These are phyloP conservation scores for Anguilla rostrata DNA, from an alignment of 2,113 vertebrate species.

Conservation along the genomic window DNA sequence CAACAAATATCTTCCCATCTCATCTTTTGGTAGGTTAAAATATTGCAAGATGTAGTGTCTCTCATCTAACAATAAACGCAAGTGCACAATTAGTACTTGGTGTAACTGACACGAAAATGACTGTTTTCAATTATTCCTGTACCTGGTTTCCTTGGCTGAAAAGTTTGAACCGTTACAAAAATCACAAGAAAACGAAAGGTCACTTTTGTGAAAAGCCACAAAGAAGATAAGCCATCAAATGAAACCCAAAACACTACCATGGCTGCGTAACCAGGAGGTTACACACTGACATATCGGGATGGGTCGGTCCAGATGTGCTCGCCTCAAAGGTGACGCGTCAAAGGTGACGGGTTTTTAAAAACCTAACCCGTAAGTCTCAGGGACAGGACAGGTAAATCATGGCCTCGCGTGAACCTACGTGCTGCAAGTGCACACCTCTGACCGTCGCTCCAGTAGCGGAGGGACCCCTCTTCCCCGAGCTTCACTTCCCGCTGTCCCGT, in stretches of 20 bases:
- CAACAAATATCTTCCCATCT: too few relatives aligned
- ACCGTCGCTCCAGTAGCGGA: conserved; percentile 62
- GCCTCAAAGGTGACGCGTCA: background rate
- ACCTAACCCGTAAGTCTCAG: too few relatives aligned
- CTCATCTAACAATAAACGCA: too few relatives aligned
- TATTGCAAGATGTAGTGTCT: too few relatives aligned
- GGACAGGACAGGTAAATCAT: too few relatives aligned
- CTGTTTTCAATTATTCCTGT: too few relatives aligned
- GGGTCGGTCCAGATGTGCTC: background rate
- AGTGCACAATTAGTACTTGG: too few relatives aligned
- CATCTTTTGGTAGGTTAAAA: too few relatives aligned
- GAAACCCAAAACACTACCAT: background rate
- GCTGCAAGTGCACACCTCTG: conserved; percentile 65
- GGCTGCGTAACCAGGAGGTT: background rate
- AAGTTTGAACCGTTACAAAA: background rate
- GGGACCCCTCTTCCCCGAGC: conserved; percentile 63
- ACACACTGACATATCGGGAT: background rate
- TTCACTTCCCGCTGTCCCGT: conserved; percentile 85
- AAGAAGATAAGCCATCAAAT: background rate
- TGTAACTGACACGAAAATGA: too few relatives aligned
- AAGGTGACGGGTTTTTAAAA: too few relatives aligned
- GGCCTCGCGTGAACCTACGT: too few relatives aligned
- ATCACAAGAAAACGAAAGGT: background rate
- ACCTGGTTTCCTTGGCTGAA: background rate
- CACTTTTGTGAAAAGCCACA: background rate